These are phyloP conservation scores for Hemicrepidius hirtus DNA, from an alignment of 2,888 invertebrate species.

Conservation along the genomic window DNA sequence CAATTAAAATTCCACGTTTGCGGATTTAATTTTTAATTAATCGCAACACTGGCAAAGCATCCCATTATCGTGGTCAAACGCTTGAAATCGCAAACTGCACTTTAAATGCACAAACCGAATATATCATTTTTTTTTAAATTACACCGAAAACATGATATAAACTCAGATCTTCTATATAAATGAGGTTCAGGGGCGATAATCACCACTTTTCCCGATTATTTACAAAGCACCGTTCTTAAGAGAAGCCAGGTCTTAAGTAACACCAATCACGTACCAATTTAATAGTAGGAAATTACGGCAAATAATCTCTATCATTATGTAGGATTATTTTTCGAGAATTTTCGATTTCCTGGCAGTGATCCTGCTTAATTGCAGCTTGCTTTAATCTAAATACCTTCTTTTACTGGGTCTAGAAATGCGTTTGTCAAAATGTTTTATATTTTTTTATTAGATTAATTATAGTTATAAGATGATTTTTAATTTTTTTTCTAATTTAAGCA, in stretches of 20 bases:
- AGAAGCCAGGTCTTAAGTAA: slow-evolving; percentile 20
- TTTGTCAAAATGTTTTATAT: slow-evolving; percentile 3
- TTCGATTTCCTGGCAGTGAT: slow-evolving; percentile 36
- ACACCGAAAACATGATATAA: not conserved
- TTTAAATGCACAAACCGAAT: not conserved
- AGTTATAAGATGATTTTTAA: not conserved
- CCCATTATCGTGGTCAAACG: not conserved
- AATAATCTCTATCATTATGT: slow-evolving; percentile 40
- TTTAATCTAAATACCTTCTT: slow-evolving; percentile 13
- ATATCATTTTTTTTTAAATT: not conserved
- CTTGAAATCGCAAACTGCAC: not conserved
- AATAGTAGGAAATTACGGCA: slow-evolving; percentile 40
- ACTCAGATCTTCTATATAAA: not conserved
- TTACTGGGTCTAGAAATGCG: slow-evolving; percentile 1
- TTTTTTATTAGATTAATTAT: not conserved
- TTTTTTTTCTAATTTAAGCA: slow-evolving; percentile 2
- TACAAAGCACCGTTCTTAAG: slow-evolving; percentile 15
- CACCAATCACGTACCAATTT: slow-evolving; percentile 45
- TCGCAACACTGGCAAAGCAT: not conserved
- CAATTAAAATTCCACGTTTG: slow-evolving; percentile 66
- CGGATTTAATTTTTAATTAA: slow-evolving; percentile 57
- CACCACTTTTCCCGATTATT: slow-evolving; percentile 30
- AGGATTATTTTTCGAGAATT: slow-evolving; percentile 44
- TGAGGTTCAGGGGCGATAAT: slow-evolving; percentile 17
- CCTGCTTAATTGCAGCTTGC: slow-evolving; percentile 40